A percentile compares a stretch with the other conserved stretches of the same genome.
phyloP scores from a whole-genome alignment of 35 echinoderm and acorn worm genomes.

The Anneissia japonica region DNA sequence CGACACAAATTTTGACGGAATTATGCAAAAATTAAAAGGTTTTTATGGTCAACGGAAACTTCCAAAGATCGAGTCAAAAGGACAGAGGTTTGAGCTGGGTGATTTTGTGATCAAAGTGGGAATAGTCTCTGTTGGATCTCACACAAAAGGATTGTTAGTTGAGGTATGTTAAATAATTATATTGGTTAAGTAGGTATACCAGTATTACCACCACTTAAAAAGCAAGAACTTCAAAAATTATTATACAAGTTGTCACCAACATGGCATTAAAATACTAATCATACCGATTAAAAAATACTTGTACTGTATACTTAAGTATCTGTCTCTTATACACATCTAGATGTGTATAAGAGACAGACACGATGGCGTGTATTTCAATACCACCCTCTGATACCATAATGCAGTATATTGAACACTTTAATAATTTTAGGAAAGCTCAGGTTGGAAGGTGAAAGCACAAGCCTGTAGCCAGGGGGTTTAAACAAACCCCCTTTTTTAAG shows the following conservation, averaged over 20 bases:
- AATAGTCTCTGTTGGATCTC: conserved; percentile 77
- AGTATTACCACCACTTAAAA: too few species aligned
- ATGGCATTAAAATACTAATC: too few species aligned
- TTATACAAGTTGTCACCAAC: too few species aligned
- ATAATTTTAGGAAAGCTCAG: conserved; percentile 63
- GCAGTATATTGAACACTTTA: conserved; percentile 97
- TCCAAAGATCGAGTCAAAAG: conserved; percentile 83
- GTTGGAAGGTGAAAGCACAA: conserved; percentile 18
- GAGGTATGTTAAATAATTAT: conserved; percentile 68
- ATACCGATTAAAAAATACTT: too few species aligned
- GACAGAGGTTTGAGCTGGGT: conserved; percentile 72
- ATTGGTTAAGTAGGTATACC: too few species aligned
- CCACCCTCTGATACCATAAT: conserved; percentile 73
- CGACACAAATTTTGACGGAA: conserved; percentile 76
- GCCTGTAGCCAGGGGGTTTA: too few species aligned
- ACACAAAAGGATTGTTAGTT: conserved; percentile 83
- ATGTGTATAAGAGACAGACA: too few species aligned
- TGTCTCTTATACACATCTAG: too few species aligned
- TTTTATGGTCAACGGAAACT: conserved; percentile 79
- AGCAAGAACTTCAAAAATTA: too few species aligned
- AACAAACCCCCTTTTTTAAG: too few species aligned
- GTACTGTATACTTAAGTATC: too few species aligned
- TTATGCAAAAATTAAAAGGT: conserved; percentile 77
- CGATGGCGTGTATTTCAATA: too few species aligned
- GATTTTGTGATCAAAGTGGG: conserved; percentile 89